A percentile compares a stretch with the other conserved stretches of the same genome.
Evolutionary conservation across 2,888 invertebrate genomes (phyloP).

Genomic region (Archips xylosteana): DNA sequence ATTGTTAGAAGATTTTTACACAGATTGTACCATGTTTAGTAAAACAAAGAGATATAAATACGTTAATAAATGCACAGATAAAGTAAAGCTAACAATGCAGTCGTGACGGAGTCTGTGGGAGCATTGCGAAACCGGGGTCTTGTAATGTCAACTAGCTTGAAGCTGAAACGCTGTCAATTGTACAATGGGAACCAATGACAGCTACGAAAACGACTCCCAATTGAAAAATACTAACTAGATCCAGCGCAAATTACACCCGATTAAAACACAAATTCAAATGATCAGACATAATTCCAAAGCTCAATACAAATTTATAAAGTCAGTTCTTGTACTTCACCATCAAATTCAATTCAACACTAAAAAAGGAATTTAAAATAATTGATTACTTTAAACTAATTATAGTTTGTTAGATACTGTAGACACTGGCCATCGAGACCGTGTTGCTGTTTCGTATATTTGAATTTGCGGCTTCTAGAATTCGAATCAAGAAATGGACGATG

Average conservation of each 20-base stretch:
- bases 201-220: not conserved
- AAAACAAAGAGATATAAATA: conserved; percentile 23
- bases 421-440: too few relatives aligned
- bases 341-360: not conserved
- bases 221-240: not conserved
- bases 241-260: not conserved
- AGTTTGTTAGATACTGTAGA: not conserved
- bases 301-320: not conserved
- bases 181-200: conserved; percentile 25
- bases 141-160: conserved; percentile 38
- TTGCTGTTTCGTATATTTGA: too few relatives aligned
- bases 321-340: not conserved
- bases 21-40: conserved; percentile 22
- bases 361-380: not conserved
- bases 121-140: conserved; percentile 30
- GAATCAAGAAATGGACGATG: too few relatives aligned
- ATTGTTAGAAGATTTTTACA: conserved; percentile 18
- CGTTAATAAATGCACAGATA: conserved; percentile 31
- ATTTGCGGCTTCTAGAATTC: too few relatives aligned
- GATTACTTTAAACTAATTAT: not conserved
- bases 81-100: conserved; percentile 37
- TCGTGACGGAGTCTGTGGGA: conserved; percentile 40
- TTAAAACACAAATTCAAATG: too few relatives aligned
- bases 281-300: not conserved
- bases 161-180: conserved; percentile 36